Evolutionary conservation across 2,888 invertebrate genomes (phyloP).

Genomic region (Pasiphila rectangulata): DNA sequence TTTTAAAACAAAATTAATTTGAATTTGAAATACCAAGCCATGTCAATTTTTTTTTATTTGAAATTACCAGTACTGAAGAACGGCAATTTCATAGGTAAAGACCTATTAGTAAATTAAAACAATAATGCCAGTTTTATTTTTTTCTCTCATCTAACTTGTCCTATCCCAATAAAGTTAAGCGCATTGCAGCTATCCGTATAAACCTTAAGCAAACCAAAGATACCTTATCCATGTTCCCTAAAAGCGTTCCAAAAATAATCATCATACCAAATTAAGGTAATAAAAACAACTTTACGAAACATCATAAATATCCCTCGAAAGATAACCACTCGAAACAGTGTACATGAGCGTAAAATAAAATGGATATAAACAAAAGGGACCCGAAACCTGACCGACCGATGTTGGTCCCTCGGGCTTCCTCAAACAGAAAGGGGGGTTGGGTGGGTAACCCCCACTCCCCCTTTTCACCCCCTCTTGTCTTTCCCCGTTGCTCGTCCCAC

Average conservation of each 20-base stretch:
- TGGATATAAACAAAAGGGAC: slow-evolving; percentile 66
- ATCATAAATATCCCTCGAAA: slow-evolving; percentile 31
- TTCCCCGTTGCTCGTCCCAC: slow-evolving; percentile 72
- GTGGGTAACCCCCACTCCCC: slow-evolving; percentile 29
- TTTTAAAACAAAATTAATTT: too few relatives aligned
- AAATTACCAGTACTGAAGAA: too few relatives aligned
- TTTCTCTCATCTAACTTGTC: too few relatives aligned
- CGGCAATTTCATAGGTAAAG: too few relatives aligned
- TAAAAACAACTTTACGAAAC: slow-evolving; percentile 28
- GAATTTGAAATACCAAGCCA: too few relatives aligned
- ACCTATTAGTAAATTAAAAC: too few relatives aligned
- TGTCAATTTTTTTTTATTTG: too few relatives aligned
- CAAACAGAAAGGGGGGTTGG: slow-evolving; percentile 35
- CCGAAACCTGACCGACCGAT: slow-evolving; percentile 46
- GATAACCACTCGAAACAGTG: slow-evolving; percentile 37
- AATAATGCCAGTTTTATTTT: too few relatives aligned
- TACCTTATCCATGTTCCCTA: too few relatives aligned
- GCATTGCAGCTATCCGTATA: too few relatives aligned
- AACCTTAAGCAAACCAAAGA: too few relatives aligned
- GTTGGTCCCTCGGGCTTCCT: slow-evolving; percentile 46
- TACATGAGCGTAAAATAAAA: slow-evolving; percentile 59
- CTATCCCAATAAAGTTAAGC: too few relatives aligned
- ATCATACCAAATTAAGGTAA: slow-evolving; percentile 25
- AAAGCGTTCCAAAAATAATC: slow-evolving; percentile 12
- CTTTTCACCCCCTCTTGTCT: slow-evolving; percentile 40